phyloP scores from a whole-genome alignment of 2,888 invertebrate species.

The Altica lythri region DNA sequence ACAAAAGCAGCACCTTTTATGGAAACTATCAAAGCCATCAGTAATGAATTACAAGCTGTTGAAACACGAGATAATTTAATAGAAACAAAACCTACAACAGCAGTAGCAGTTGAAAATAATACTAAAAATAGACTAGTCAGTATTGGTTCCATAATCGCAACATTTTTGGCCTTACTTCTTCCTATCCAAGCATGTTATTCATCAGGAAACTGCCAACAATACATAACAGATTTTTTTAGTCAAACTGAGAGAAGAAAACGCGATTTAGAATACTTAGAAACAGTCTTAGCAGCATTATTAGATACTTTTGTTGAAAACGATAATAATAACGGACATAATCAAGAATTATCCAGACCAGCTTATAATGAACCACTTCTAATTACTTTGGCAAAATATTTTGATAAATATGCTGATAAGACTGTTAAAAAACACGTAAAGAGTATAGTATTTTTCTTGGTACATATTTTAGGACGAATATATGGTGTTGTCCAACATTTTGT shows the following conservation, averaged over 20 bases:
- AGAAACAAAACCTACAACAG: not conserved
- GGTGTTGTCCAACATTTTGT: constrained; percentile 16
- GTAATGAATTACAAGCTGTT: too few species aligned
- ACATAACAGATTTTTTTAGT: constrained; percentile 1
- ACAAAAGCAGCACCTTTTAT: too few species aligned
- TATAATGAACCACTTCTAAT: constrained; percentile 23
- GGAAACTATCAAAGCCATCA: too few species aligned
- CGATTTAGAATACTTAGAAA: constrained; percentile 24
- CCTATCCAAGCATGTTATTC: constrained; percentile 13
- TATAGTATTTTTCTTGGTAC: constrained; percentile 27
- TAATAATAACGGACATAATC: constrained; percentile 4
- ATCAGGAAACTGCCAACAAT: constrained; percentile 16
- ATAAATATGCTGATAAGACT: constrained; percentile 27
- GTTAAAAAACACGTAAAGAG: constrained; percentile 28
- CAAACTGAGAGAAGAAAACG: constrained; percentile 20
- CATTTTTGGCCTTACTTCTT: constrained; percentile 10
- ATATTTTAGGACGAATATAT: constrained; percentile 23
- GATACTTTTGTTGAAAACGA: constrained; percentile 29
- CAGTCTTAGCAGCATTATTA: constrained; percentile 23
- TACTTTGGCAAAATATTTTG: constrained; percentile 29
- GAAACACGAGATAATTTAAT: too few species aligned
- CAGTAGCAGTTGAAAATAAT: not conserved
- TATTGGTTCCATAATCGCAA: constrained; percentile 10
- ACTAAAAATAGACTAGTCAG: constrained; percentile 7
- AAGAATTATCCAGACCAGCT: constrained; percentile 9